phyloP scores from a whole-genome alignment of 2,113 vertebrate genomes.

The Siphamia tubifer region DNA sequence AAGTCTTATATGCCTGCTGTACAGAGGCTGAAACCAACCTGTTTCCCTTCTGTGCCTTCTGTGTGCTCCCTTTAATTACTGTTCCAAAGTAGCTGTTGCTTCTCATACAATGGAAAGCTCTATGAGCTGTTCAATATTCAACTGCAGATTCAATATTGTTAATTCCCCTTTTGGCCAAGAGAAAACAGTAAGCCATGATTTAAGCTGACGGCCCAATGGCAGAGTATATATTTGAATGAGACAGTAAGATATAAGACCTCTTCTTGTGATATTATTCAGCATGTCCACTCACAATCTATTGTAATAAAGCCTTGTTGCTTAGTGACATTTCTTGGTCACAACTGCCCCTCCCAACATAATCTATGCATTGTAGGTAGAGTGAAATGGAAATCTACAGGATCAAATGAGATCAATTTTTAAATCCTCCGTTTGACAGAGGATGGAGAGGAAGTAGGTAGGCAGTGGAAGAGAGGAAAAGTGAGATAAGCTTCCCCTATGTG shows the following conservation, averaged over 20 bases:
- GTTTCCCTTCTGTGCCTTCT: constrained; percentile 4
- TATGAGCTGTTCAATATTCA: constrained; percentile 45
- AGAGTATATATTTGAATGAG: constrained; percentile 65
- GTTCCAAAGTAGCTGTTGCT: constrained; percentile 3
- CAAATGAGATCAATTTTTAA: constrained; percentile 76
- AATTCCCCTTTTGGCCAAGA: constrained; percentile 71
- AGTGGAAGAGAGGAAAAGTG: neutral
- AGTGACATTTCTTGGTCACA: constrained; percentile 33
- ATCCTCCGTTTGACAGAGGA: constrained; percentile 64
- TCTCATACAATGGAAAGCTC: constrained; percentile 28
- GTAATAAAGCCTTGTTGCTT: constrained; percentile 24
- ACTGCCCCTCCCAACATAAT: constrained; percentile 14
- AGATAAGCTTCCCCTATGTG: constrained; percentile 23
- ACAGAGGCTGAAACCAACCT: neutral
- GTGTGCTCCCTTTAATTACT: constrained; percentile 19
- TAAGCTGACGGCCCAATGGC: constrained; percentile 59
- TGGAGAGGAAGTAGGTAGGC: constrained; percentile 1
- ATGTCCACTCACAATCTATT: constrained; percentile 45
- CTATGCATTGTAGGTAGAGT: constrained; percentile 52
- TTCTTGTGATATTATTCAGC: constrained; percentile 58
- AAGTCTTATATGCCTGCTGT: neutral
- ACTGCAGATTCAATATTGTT: constrained; percentile 66
- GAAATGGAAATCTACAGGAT: constrained; percentile 74
- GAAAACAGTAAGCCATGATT: constrained; percentile 58
- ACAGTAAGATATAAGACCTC: constrained; percentile 58